Base-by-base conservation (phyloP, 2,797 vertebrate species). In the Oreortyx pictus region DNA sequence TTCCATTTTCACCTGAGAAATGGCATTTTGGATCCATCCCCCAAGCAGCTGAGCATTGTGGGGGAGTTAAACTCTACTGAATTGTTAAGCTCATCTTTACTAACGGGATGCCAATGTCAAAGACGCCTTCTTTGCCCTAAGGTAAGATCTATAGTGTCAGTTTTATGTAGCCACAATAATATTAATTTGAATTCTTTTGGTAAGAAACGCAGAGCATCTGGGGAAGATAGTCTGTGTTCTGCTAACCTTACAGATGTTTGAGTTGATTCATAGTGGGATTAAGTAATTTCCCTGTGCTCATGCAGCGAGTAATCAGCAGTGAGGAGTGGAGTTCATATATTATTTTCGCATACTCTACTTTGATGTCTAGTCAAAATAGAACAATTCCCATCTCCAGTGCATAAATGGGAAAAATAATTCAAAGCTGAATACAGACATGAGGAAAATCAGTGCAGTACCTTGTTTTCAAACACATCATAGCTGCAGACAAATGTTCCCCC, bases 221-320 rank as follows among this genome's bases (percentile, higher is more conserved):
- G 89, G 66, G 62, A 44, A 29, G 66, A 86, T 95, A 44, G 49
- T 82, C 70, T 80, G 92, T 6, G 3, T 68, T 61, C 6, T 72
- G 79, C 82, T 94, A 86, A 91, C 94, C 94, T 92, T 92, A 80
- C 95, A 95, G 93, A 94, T 96, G 93, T 89, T 93, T 56, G 3
- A 54, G 47, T 47, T 95, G 90, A 95, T 89, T 95, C 87, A 90
- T 71, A 35, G 82, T 68, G 82, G 74, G 71, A 35, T 93, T 37
- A 46, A 95, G 62, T 86, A 54, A 85, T 94, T 94, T 93, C 75
- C 61, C 76, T 78, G 89, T 77, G 87, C 91, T 50, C 92, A 72
- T 74, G 92, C 57, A 50, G 94, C 9, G 92, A 93, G 16, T 62
- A 91, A 52, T 66, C 92, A 91, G 72, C 88, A 74, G 93, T 35